Conservation (phyloP, 2,113 vertebrate genomes). For the Plotosus lineatus region DNA sequence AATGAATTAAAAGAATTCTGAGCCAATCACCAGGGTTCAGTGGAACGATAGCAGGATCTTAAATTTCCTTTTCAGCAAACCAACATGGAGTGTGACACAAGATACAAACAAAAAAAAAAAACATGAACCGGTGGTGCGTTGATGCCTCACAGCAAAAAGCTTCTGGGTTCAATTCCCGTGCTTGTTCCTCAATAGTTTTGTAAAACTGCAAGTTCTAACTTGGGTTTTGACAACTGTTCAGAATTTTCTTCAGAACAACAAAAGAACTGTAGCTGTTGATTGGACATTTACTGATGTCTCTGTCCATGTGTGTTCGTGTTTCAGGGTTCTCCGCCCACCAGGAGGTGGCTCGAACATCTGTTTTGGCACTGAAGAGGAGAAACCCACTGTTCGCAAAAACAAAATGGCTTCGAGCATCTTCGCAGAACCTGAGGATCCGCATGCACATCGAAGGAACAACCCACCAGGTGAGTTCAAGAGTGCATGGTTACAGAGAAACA, state of each 20-base stretch:
- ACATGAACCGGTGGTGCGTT: no score
- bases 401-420: constrained; percentile 97
- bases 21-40: no score
- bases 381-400: constrained; percentile 80
- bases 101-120: no score
- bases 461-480: constrained; percentile 69
- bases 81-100: no score
- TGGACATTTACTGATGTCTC: background rate
- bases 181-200: no score
- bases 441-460: constrained; percentile 78
- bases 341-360: constrained; percentile 93
- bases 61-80: no score
- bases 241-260: background rate
- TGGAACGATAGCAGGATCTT: no score
- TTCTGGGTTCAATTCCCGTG: no score
- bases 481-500: background rate
- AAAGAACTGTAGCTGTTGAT: background rate
- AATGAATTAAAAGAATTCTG: no score
- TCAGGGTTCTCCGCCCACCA: constrained; percentile 90
- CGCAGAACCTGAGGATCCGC: constrained; percentile 87
- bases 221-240: no score
- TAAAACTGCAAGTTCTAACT: no score
- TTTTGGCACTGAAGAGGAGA: constrained; percentile 83
- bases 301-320: constrained; percentile 7
- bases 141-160: no score